Conservation (phyloP, 2,113 vertebrate genomes). For the Ceyx cyanopectus region DNA sequence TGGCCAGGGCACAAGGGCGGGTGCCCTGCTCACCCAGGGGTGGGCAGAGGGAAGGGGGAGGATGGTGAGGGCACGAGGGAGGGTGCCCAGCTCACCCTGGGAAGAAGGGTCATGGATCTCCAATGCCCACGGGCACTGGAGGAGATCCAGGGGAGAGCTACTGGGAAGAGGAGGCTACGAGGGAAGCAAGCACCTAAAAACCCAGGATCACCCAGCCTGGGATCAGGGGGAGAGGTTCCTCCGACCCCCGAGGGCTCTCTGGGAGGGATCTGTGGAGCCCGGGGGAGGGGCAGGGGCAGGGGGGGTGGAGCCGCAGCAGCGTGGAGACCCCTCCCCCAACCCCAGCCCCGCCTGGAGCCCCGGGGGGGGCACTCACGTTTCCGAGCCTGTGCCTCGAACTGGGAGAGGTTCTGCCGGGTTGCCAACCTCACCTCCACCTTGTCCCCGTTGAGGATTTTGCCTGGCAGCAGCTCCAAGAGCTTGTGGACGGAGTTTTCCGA, state of each 20-base stretch:
- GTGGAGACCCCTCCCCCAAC: not conserved
- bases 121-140: not conserved
- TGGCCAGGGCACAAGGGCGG: too few relatives aligned
- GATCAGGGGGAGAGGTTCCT: not conserved
- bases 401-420: slow-evolving; percentile 86
- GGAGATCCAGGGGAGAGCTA: slow-evolving; percentile 69
- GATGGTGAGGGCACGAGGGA: too few relatives aligned
- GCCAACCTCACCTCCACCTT: slow-evolving; percentile 89
- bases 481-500: slow-evolving; percentile 88
- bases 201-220: slow-evolving; percentile 70
- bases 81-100: too few relatives aligned
- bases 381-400: slow-evolving; percentile 91
- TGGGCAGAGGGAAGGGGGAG: too few relatives aligned
- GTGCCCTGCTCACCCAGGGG: too few relatives aligned
- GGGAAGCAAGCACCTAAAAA: slow-evolving; percentile 65
- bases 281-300: too few relatives aligned
- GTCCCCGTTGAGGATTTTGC: slow-evolving; percentile 88
- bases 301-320: not conserved
- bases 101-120: too few relatives aligned
- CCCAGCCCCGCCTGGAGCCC: not conserved
- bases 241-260: not conserved
- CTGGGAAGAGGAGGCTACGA: slow-evolving; percentile 66
- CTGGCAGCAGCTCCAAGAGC: slow-evolving; percentile 88
- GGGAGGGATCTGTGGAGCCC: not conserved
- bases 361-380: slow-evolving; percentile 84